Percentiles rank a stretch among this genome's conserved stretches.
Evolutionary conservation across 2,888 invertebrate species (phyloP).

Genomic region (Metopia argyrocephala): DNA sequence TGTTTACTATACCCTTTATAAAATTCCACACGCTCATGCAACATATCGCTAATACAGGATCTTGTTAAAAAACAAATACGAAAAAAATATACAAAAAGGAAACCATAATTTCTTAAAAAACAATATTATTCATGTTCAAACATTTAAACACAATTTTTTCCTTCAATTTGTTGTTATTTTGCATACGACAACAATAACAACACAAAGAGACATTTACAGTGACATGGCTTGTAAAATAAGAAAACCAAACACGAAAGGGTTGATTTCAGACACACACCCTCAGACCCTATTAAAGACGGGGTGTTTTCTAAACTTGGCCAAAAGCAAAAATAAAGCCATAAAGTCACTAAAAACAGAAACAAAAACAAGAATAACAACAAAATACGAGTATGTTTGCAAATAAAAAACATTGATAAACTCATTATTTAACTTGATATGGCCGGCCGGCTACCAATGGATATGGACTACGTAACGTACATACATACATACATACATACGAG

Average conservation of each 20-base stretch:
- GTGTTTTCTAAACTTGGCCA: constrained; percentile 35
- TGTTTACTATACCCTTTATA: constrained; percentile 39
- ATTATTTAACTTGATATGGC: constrained; percentile 57
- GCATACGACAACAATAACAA: constrained; percentile 19
- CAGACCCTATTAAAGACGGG: constrained; percentile 54
- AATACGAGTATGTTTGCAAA: background rate
- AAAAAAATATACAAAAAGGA: constrained; percentile 39
- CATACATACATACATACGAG: background rate
- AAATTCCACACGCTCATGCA: constrained; percentile 16
- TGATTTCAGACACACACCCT: constrained; percentile 23
- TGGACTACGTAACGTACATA: no score
- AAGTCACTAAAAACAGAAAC: constrained; percentile 2
- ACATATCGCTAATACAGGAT: constrained; percentile 20
- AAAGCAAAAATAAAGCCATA: constrained; percentile 12
- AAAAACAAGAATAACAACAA: background rate
- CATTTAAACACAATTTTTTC: constrained; percentile 55
- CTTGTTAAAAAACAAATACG: constrained; percentile 20
- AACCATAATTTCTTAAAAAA: constrained; percentile 61
- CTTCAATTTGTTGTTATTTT: constrained; percentile 24
- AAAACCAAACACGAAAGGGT: constrained; percentile 48
- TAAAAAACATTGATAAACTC: constrained; percentile 21
- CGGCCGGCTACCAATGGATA: constrained; percentile 39
- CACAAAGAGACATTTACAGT: constrained; percentile 13
- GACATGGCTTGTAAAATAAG: constrained; percentile 6
- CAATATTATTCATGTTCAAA: constrained; percentile 61